Base-by-base conservation (phyloP, 2,888 invertebrate genomes). In the Stenurella melanura region DNA sequence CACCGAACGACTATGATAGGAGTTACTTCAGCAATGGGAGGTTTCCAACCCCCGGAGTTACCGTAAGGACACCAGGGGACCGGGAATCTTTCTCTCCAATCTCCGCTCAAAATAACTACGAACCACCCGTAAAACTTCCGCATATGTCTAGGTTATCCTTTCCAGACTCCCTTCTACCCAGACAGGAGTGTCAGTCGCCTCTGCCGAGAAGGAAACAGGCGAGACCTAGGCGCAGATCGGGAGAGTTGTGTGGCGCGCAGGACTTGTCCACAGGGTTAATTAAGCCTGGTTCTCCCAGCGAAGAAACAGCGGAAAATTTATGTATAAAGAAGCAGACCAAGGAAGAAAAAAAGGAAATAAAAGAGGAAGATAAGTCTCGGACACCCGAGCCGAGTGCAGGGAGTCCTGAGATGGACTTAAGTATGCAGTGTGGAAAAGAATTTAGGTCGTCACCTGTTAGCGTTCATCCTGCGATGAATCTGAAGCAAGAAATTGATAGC, bases 151-250 rank as follows among this genome's bases (percentile, higher is more conserved):
- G 89, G 75, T 80, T 88, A 30, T 85, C 87, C 1, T 90, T 92
- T 90, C 85, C 90, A 86, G 90, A 90, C 50, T 85, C 87, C 69
- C 83, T 87, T 81, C 79, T 86, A 84, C 76, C 88, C 78, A 77
- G 86, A 88, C 88, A 85, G 87, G 83, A 91, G 90, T 95, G 95
- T 83, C 93, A 93, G 73, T 96, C 95, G 75, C 96, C 96, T n/a
- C 92, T 95, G 90, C 95, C 96, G 0, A 91, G 96, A 78, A 91
- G 96, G 80, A 96, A 96, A 86, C 96, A 97, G 90, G 96, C 96
- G 9, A 91, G 96, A 67, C 97, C 97, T 3, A 91, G 96, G 63
- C 92, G 97, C 81, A 92, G 96, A 86, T 96, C 96, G 0, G 96
- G 96, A 7, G 97, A 97, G 84, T 82, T 92, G 75, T 89, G 90